Conservation (phyloP, 2,113 vertebrate species). For the western clawed frog (Xenopus tropicalis) region DNA sequence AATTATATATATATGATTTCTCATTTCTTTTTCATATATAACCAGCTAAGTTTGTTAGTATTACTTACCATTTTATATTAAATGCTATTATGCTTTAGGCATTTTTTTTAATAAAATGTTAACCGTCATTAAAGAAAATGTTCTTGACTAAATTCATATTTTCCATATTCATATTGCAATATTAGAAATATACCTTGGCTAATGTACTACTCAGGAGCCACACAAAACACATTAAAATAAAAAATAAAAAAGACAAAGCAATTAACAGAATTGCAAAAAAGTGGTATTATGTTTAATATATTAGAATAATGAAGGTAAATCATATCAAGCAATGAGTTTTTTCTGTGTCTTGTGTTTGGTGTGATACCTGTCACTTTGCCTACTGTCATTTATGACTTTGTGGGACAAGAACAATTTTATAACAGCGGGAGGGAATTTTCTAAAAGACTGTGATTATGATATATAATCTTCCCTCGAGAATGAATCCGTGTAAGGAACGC, state of each 20-base stretch:
- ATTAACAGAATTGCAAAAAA: background rate
- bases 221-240: no score
- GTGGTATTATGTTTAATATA: background rate
- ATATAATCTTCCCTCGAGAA: constrained; percentile 11
- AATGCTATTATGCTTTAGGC: no score
- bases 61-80: no score
- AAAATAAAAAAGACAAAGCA: background rate
- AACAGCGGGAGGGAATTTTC: constrained; percentile 36
- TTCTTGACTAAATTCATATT: no score
- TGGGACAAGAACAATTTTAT: constrained; percentile 19
- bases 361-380: constrained; percentile 30
- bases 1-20: no score
- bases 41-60: no score
- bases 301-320: background rate
- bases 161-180: no score
- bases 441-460: constrained; percentile 3
- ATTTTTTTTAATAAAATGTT: no score
- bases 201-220: no score
- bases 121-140: no score
- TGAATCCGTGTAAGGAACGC: constrained; percentile 3
- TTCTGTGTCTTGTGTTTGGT: background rate
- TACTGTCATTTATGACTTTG: constrained; percentile 22
- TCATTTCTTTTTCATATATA: no score
- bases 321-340: background rate
- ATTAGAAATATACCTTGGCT: no score